Evolutionary conservation across 2,888 invertebrate species (phyloP).

Genomic region (Mimachlamys varia): DNA sequence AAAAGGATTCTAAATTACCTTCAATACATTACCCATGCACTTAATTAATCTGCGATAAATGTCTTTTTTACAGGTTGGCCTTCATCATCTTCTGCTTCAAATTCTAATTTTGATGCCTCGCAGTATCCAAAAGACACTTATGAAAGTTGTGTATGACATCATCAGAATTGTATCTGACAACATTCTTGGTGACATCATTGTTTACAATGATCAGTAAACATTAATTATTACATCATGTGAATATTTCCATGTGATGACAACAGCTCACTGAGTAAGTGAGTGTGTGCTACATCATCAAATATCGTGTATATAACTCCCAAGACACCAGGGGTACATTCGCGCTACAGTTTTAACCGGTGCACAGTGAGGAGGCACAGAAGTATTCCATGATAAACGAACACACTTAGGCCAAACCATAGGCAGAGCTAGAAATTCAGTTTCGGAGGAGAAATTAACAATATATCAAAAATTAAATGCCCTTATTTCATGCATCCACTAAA

Average conservation of each 20-base stretch:
- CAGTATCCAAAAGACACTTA: conserved; percentile 21
- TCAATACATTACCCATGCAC: no score
- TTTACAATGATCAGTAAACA: not conserved
- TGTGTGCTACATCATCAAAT: not conserved
- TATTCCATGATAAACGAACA: no score
- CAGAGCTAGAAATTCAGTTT: no score
- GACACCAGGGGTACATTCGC: not conserved
- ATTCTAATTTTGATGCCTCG: conserved; percentile 32
- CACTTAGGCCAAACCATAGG: no score
- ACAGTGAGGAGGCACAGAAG: no score
- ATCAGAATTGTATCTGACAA: not conserved
- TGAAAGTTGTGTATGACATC: conserved; percentile 36
- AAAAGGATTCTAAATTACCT: no score
- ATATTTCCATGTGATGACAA: not conserved
- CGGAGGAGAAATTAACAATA: no score
- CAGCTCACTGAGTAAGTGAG: no score
- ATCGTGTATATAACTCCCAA: not conserved
- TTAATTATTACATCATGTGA: not conserved
- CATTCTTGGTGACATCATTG: not conserved
- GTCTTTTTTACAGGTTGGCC: not conserved
- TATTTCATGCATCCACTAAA: no score
- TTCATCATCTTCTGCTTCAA: conserved; percentile 36
- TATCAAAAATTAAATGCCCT: no score
- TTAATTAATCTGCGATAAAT: not conserved
- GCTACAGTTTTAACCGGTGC: no score